Base-by-base conservation (phyloP, 2,797 vertebrate species). In the Anguilla megastoma region DNA sequence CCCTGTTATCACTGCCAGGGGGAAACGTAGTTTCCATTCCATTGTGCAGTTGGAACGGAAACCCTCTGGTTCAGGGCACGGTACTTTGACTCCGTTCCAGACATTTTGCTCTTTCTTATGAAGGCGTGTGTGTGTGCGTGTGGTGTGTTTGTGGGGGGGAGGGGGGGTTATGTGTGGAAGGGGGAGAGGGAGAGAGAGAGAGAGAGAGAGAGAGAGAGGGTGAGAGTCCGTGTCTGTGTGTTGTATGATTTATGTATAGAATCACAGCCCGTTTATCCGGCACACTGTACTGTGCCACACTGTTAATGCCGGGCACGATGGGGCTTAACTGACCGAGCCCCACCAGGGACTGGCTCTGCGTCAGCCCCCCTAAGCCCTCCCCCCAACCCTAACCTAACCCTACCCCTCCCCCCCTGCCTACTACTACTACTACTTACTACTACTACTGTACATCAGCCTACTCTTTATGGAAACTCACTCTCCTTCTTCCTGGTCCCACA, bases 401-500 rank as follows among this genome's bases (percentile, higher is more conserved):
- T 63, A 4, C 60, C 21, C 21, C 4, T 3, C 36, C 36, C 36
- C 36, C 33, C 36, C 36, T 2, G 36, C 36, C 36, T 7, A 5
- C 60, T 63, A 4, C 60, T n/a, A 4, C 58, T 24, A 21, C 58
- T 63, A 12, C 66, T 30, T 71, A 27, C 66, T 30, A 16, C n/a
- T 74, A 12, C 27, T 33, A 12, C 69, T 10, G 21, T n/a, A 41
- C 36, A 16, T 54, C 86, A 41, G 79, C 88, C 80, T 56, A 86
- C 90, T 36, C 88, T 86, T 76, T 56, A 1, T 56, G 54, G 12
- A 56, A 56, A 56, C 54, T 3, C 14, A 56, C 54, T 56, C 0
- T 74, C 33, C 33, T 1, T 86, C 86, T 21, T 90, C 86, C 71
- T 90, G 91, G 92, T 90, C 91, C 92, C 54, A 82, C 0, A 27